These are phyloP conservation scores for Drosophila persimilis DNA, from an alignment of 1,140 invertebrate species.

Conservation along the genomic window DNA sequence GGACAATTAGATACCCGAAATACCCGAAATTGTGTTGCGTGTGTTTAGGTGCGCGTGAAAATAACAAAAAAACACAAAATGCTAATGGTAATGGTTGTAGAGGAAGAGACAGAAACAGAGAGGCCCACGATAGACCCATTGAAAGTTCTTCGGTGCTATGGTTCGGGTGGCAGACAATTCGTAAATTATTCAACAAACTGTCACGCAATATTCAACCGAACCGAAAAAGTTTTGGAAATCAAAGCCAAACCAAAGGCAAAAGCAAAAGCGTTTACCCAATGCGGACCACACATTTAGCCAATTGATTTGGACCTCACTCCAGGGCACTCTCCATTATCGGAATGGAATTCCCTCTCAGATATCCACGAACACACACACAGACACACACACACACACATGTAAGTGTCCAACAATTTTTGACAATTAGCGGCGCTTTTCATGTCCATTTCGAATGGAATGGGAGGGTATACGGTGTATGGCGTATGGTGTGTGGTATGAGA, in stretches of 20 bases:
- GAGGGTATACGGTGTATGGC: neutral
- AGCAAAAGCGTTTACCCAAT: slow-evolving; percentile 53
- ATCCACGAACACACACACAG: slow-evolving; percentile 42
- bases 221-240: slow-evolving; percentile 57
- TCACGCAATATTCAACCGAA: slow-evolving; percentile 68
- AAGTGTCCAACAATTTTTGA: slow-evolving; percentile 78
- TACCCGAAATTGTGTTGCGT: slow-evolving; percentile 68
- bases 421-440: slow-evolving; percentile 82
- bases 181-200: slow-evolving; percentile 81
- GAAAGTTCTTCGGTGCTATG: slow-evolving; percentile 37
- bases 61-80: slow-evolving; percentile 22
- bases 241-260: slow-evolving; percentile 35
- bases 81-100: neutral
- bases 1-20: slow-evolving; percentile 68
- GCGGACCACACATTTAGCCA: slow-evolving; percentile 61
- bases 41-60: slow-evolving; percentile 79
- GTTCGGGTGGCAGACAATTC: slow-evolving; percentile 49
- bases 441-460: slow-evolving; percentile 33
- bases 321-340: slow-evolving; percentile 12
- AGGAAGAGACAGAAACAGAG: neutral
- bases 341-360: slow-evolving; percentile 15
- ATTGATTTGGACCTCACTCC: slow-evolving; percentile 55
- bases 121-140: slow-evolving; percentile 17
- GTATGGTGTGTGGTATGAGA: neutral
- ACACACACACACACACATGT: neutral